Evolutionary conservation across 35 echinoderm and acorn worm species (phyloP).

Genomic region (Ophiothrix spiculata): DNA sequence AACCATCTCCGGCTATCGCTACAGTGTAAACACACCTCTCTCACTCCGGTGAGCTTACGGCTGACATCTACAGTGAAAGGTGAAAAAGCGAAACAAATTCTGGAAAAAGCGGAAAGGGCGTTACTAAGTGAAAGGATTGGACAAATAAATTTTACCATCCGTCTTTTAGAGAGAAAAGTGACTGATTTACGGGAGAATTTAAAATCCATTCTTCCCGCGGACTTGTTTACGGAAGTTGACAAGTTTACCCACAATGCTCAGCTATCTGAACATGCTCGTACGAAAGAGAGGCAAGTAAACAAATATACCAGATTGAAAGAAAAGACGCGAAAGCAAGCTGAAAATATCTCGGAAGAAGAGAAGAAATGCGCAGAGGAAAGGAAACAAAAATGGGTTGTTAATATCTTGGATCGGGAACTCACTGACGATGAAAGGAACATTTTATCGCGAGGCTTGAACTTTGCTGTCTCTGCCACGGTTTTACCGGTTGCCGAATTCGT

Average conservation of each 20-base stretch:
- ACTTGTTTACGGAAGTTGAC: not conserved
- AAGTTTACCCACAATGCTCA: not conserved
- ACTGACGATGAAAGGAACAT: not conserved
- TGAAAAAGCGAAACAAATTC: not conserved
- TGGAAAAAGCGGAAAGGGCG: not conserved
- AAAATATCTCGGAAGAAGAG: not conserved
- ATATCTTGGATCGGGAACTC: not conserved
- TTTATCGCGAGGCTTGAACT: not conserved
- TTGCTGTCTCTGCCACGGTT: not conserved
- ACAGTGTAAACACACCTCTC: not conserved
- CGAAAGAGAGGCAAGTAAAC: not conserved
- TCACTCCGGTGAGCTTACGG: not conserved
- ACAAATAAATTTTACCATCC: not conserved
- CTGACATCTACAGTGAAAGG: not conserved
- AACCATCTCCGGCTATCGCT: not conserved
- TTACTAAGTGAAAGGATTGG: not conserved
- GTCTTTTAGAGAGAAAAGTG: not conserved
- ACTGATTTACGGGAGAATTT: not conserved
- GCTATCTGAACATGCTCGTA: not conserved
- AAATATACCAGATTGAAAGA: not conserved
- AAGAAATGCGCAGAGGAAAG: not conserved
- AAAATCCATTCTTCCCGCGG: not conserved
- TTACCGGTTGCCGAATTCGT: not conserved
- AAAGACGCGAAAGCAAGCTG: not conserved
- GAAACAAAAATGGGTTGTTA: not conserved